These are phyloP conservation scores for Enteromius treurensis DNA, from an alignment of 2,797 vertebrate species.

Conservation along the genomic window DNA sequence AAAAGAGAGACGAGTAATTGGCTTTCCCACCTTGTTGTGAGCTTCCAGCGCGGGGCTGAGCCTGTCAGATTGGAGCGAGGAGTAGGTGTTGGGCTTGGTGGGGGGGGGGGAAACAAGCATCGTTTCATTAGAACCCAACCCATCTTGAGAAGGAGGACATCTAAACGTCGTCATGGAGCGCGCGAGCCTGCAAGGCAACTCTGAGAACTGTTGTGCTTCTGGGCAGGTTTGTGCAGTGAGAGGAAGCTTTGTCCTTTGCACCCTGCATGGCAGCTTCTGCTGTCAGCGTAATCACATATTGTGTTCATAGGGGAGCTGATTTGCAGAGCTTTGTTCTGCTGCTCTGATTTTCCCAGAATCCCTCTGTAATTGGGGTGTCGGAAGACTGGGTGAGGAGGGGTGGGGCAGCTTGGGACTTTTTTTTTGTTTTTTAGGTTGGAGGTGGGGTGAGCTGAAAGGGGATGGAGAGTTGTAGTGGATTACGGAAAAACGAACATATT, in stretches of 20 bases:
- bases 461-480: slow-evolving; percentile 10
- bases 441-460: slow-evolving; percentile 4
- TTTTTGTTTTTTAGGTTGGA: slow-evolving; percentile 6
- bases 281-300: slow-evolving; percentile 52
- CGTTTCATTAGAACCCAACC: slow-evolving; percentile 47
- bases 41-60: slow-evolving; percentile 38
- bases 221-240: slow-evolving; percentile 44
- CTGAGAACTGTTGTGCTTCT: slow-evolving; percentile 11
- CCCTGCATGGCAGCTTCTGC: slow-evolving; percentile 45
- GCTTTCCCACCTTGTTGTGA: slow-evolving; percentile 59
- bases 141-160: slow-evolving; percentile 13
- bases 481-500: slow-evolving; percentile 7
- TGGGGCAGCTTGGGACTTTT: slow-evolving; percentile 11
- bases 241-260: slow-evolving; percentile 41
- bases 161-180: slow-evolving; percentile 2
- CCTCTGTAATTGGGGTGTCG: slow-evolving; percentile 58
- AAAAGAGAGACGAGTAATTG: slow-evolving; percentile 61
- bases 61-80: slow-evolving; percentile 39
- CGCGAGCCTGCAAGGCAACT: slow-evolving; percentile 14
- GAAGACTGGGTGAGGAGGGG: slow-evolving; percentile 26
- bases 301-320: slow-evolving; percentile 62
- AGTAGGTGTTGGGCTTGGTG: slow-evolving; percentile 34
- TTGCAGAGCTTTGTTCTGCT: slow-evolving; percentile 63
- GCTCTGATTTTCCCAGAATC: slow-evolving; percentile 56
- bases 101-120: slow-evolving; percentile 34